Percentiles rank a stretch among this genome's conserved stretches.
Evolutionary conservation across 2,888 invertebrate genomes (phyloP).

Genomic region (Himalopsyche anomala): DNA sequence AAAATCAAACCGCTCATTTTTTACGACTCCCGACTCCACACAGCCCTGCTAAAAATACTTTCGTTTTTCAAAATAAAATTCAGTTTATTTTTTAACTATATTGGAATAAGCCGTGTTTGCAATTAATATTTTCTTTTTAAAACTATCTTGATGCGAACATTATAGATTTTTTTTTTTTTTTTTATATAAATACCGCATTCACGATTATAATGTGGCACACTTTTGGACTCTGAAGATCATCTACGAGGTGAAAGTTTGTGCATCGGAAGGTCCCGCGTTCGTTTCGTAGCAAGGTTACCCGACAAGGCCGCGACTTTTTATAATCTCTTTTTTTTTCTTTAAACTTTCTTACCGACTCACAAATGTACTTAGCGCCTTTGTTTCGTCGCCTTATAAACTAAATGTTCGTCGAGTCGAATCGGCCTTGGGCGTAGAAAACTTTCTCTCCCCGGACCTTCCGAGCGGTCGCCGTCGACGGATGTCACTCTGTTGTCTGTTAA

Average conservation of each 20-base stretch:
- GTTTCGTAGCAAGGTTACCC: conserved; percentile 57
- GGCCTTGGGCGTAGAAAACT: background rate
- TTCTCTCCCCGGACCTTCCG: conserved; percentile 37
- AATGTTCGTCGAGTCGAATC: conserved; percentile 18
- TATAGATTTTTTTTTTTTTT: background rate
- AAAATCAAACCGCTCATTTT: no score
- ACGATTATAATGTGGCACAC: conserved; percentile 53
- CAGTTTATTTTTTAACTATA: no score
- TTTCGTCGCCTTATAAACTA: conserved; percentile 2
- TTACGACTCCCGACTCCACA: no score
- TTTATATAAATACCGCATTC: conserved; percentile 8
- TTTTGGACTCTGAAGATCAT: conserved; percentile 46
- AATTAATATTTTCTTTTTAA: no score
- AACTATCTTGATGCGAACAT: no score
- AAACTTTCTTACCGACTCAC: conserved; percentile 31
- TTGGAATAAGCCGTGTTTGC: no score
- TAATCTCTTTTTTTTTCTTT: conserved; percentile 31
- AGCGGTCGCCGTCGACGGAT: background rate
- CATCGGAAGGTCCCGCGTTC: conserved; percentile 51
- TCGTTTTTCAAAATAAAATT: no score
- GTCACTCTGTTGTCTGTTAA: background rate
- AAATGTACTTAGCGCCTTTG: conserved; percentile 67
- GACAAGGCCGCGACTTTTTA: conserved; percentile 57
- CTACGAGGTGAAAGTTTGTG: conserved; percentile 63
- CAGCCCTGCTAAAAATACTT: no score